phyloP scores from a whole-genome alignment of 2,888 invertebrate species.

The Oeneis ivallda region DNA sequence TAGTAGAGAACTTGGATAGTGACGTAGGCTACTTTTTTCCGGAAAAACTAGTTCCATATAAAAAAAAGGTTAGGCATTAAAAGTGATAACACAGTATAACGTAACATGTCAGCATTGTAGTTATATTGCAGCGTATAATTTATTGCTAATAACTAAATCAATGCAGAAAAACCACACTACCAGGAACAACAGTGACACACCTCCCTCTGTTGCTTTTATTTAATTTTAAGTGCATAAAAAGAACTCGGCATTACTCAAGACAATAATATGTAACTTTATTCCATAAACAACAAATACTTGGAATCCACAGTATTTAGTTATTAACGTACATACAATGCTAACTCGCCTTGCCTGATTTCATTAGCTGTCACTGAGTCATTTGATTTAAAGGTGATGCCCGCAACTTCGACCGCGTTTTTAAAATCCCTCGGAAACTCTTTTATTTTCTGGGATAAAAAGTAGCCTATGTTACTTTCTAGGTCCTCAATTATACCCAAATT shows the following conservation, averaged over 20 bases:
- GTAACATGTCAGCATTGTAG: neutral
- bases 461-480: no score
- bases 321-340: constrained; percentile 20
- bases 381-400: no score
- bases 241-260: constrained; percentile 29
- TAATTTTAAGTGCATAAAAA: constrained; percentile 15
- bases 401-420: no score
- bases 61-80: no score
- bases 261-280: constrained; percentile 27
- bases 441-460: no score
- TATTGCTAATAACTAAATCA: constrained; percentile 3
- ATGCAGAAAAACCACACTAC: constrained; percentile 34
- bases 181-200: constrained; percentile 32
- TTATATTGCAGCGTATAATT: neutral
- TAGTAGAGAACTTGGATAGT: no score
- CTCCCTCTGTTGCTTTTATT: constrained; percentile 16
- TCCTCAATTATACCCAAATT: no score
- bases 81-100: no score
- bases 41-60: no score
- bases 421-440: no score
- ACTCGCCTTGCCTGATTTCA: constrained; percentile 24
- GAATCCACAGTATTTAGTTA: constrained; percentile 15
- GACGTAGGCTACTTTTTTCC: no score
- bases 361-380: no score
- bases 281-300: constrained; percentile 26